Conservation (phyloP, 2,888 invertebrate genomes). For the Pycnomerus fuliginosus region DNA sequence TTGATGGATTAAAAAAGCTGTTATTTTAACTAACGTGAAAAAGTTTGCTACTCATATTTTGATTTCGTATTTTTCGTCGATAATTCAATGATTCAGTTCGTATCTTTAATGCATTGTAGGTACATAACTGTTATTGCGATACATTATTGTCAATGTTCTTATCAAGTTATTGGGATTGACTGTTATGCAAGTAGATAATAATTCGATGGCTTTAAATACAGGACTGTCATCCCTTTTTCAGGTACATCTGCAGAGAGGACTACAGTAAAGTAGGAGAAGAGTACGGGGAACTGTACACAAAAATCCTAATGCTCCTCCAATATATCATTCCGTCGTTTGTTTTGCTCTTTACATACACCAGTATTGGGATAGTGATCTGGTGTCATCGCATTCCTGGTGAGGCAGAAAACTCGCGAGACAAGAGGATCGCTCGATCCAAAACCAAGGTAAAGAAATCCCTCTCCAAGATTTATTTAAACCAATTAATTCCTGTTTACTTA, state of each 20-base stretch:
- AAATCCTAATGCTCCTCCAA: slow-evolving; percentile 76
- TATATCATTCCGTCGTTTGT: slow-evolving; percentile 80
- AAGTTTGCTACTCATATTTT: no score
- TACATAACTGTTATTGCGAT: no score
- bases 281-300: slow-evolving; percentile 69
- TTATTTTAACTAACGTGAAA: no score
- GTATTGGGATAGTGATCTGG: slow-evolving; percentile 86
- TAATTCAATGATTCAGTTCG: no score
- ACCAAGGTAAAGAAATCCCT: slow-evolving; percentile 78
- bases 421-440: slow-evolving; percentile 81
- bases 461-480: no score
- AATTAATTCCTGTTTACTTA: background rate
- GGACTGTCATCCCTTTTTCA: slow-evolving; percentile 54
- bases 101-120: no score
- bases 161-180: no score
- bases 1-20: no score
- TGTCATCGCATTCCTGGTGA: slow-evolving; percentile 85
- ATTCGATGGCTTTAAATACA: no score
- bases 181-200: no score
- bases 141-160: no score
- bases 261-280: slow-evolving; percentile 64
- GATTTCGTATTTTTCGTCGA: no score
- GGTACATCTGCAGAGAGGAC: slow-evolving; percentile 70
- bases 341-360: slow-evolving; percentile 80
- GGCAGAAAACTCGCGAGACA: slow-evolving; percentile 79